Evolutionary conservation across 2,113 vertebrate genomes (phyloP).

Genomic region (Cervus canadensis): DNA sequence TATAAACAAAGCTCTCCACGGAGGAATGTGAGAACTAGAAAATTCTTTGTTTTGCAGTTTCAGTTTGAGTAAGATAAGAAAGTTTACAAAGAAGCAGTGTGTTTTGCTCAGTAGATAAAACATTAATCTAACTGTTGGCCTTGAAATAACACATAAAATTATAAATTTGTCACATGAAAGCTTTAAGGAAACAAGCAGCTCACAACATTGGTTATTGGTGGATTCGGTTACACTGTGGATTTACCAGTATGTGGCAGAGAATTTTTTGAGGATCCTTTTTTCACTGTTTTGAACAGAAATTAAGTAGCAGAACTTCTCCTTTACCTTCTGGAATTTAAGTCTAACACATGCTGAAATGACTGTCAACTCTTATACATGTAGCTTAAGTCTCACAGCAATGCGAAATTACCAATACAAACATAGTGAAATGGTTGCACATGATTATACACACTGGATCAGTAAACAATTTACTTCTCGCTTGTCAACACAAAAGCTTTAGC

Average conservation of each 20-base stretch:
- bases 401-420: conserved; percentile 60
- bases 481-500: conserved; percentile 75
- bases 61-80: conserved; percentile 55
- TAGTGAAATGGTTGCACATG: conserved; percentile 20
- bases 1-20: conserved; percentile 15
- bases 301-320: neutral
- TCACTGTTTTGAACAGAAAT: conserved; percentile 3
- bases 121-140: conserved; percentile 65
- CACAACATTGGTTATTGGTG: neutral
- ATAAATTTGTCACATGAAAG: conserved; percentile 59
- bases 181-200: conserved; percentile 43
- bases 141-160: conserved; percentile 67
- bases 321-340: conserved; percentile 41
- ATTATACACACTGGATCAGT: conserved; percentile 68
- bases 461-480: conserved; percentile 74
- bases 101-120: conserved; percentile 62
- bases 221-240: neutral
- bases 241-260: neutral
- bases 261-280: neutral
- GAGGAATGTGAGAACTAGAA: conserved; percentile 12
- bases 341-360: conserved; percentile 62
- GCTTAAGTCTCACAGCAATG: neutral
- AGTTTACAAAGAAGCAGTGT: conserved; percentile 60
- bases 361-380: conserved; percentile 49
- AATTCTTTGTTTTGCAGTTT: conserved; percentile 58